These are phyloP conservation scores for Propithecus coquereli DNA, from an alignment of 2,113 vertebrate species.

Conservation along the genomic window DNA sequence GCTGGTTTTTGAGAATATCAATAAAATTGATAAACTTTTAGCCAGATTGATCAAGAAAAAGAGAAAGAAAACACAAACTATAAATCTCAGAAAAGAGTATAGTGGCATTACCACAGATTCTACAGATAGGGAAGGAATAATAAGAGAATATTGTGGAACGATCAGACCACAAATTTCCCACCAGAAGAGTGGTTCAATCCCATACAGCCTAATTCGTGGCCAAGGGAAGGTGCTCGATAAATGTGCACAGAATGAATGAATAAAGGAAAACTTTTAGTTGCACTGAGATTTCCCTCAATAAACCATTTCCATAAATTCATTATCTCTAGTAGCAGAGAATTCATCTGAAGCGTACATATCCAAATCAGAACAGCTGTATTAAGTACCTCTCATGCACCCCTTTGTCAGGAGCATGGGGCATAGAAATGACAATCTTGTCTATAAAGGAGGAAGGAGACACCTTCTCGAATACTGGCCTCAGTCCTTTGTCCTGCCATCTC, in stretches of 20 bases:
- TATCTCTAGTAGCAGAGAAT: background rate
- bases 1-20: background rate
- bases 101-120: background rate
- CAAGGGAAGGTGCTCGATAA: background rate
- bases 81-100: background rate
- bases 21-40: background rate
- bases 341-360: background rate
- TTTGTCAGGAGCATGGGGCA: background rate
- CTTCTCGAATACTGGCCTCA: background rate
- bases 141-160: background rate
- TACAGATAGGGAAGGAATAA: background rate
- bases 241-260: background rate
- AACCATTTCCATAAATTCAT: background rate
- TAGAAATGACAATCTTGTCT: background rate
- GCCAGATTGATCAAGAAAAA: background rate
- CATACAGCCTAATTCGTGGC: background rate
- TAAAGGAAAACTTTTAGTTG: background rate
- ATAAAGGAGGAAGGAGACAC: background rate
- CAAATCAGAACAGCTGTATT: background rate
- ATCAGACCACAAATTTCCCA: background rate
- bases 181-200: background rate
- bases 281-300: background rate
- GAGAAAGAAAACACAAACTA: background rate
- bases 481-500: background rate
- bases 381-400: background rate